phyloP scores from a whole-genome alignment of 1,140 invertebrate genomes.

The Geopemphigus sp. region DNA sequence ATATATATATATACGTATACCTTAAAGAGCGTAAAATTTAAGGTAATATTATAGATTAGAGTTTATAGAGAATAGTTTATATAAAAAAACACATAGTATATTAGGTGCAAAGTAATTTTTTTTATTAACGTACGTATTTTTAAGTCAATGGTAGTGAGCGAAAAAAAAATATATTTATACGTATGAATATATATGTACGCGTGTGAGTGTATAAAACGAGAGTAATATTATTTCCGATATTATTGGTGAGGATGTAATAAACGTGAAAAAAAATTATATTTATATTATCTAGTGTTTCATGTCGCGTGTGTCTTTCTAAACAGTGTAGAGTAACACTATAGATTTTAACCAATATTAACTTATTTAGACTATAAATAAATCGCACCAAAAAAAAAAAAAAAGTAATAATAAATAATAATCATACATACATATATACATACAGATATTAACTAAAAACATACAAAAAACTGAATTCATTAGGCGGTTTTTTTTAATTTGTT shows the following conservation, averaged over 20 bases:
- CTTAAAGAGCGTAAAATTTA: slow-evolving; percentile 29
- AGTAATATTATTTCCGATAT: background rate
- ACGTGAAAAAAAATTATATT: slow-evolving; percentile 26
- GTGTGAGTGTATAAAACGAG: too few relatives aligned
- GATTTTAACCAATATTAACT: slow-evolving; percentile 43
- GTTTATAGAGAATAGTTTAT: slow-evolving; percentile 5
- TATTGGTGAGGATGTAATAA: slow-evolving; percentile 15
- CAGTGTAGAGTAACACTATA: slow-evolving; percentile 17
- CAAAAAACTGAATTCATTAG: background rate
- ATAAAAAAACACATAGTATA: slow-evolving; percentile 12
- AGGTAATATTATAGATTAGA: slow-evolving; percentile 33
- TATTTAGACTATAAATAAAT: slow-evolving; percentile 37
- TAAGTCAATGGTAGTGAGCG: slow-evolving; percentile 29
- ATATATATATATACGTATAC: slow-evolving; percentile 25
- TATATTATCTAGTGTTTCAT: slow-evolving; percentile 35
- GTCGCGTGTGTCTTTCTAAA: background rate
- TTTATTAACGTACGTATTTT: slow-evolving; percentile 25
- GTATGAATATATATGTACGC: too few relatives aligned
- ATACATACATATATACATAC: background rate
- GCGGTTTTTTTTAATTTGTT: slow-evolving; percentile 19
- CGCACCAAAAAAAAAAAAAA: slow-evolving; percentile 35
- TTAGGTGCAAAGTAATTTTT: slow-evolving; percentile 37
- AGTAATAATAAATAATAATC: too few relatives aligned
- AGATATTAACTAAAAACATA: slow-evolving; percentile 1
- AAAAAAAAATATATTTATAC: background rate